Evolutionary conservation across 2,113 vertebrate genomes (phyloP).

Genomic region (Nannospalax galili): DNA sequence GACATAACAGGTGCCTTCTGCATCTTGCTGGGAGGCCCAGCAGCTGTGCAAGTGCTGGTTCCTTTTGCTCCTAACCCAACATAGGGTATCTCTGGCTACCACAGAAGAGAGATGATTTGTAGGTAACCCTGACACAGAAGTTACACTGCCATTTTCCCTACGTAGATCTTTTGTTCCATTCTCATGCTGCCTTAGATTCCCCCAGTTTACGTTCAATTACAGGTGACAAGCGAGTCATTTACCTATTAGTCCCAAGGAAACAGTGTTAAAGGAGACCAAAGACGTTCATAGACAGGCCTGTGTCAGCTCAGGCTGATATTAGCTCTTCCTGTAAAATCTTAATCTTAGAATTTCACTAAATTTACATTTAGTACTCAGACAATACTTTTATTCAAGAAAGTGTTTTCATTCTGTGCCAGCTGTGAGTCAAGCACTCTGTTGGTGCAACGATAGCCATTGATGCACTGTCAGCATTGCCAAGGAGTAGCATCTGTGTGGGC

Average conservation of each 20-base stretch:
- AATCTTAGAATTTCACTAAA: not conserved
- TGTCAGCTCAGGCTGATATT: not conserved
- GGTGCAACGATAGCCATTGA: not conserved
- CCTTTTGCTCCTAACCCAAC: not conserved
- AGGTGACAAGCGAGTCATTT: slow-evolving; percentile 14
- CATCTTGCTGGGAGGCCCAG: not conserved
- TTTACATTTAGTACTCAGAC: not conserved
- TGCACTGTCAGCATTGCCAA: not conserved
- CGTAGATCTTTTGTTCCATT: slow-evolving; percentile 20
- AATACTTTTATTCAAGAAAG: not conserved
- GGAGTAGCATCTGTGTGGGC: not conserved
- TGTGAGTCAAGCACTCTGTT: not conserved
- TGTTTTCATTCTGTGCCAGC: not conserved
- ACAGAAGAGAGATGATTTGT: not conserved
- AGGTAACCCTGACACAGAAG: not conserved
- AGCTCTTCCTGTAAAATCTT: slow-evolving; percentile 1
- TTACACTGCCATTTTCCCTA: not conserved
- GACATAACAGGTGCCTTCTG: not conserved
- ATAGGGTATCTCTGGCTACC: not conserved
- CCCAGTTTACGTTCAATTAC: not conserved
- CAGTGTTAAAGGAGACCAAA: slow-evolving; percentile 5
- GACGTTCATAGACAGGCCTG: not conserved
- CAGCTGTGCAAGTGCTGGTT: not conserved
- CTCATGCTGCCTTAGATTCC: not conserved
- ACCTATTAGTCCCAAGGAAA: not conserved